These are phyloP conservation scores for Phalacrocorax brasilianus DNA, from an alignment of 2,113 vertebrate species.

Conservation along the genomic window DNA sequence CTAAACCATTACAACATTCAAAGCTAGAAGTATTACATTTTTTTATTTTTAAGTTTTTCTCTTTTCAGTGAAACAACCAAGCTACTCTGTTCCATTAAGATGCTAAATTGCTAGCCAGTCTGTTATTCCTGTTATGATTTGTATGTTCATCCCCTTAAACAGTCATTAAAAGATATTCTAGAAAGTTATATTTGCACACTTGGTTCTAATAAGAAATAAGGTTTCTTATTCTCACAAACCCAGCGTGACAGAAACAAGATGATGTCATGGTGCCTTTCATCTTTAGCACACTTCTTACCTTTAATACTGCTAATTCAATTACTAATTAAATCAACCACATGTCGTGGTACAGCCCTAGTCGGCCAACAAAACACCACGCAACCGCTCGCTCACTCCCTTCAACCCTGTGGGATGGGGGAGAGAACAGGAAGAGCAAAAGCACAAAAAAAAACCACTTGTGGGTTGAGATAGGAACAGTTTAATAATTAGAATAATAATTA, in stretches of 20 bases:
- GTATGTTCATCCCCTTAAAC: not conserved
- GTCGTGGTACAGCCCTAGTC: no score
- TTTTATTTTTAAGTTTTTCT: not conserved
- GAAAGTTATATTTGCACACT: not conserved
- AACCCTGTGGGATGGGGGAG: no score
- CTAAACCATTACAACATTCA: not conserved
- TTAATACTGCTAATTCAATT: not conserved
- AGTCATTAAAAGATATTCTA: not conserved
- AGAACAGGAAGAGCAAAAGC: no score
- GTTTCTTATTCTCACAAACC: not conserved
- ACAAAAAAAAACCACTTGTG: no score
- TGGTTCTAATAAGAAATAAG: not conserved
- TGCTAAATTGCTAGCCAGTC: not conserved
- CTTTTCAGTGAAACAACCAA: not conserved
- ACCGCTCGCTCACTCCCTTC: no score
- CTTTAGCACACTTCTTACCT: not conserved
- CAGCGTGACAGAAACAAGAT: not conserved
- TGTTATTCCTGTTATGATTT: not conserved
- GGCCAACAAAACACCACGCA: no score
- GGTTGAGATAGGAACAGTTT: no score
- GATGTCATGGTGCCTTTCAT: not conserved
- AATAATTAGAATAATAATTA: no score
- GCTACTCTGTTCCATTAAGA: not conserved
- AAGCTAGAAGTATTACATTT: not conserved
- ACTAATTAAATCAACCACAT: not conserved